Evolutionary conservation across 1,140 invertebrate species (phyloP).

Genomic region (Tetranychus urticae): DNA sequence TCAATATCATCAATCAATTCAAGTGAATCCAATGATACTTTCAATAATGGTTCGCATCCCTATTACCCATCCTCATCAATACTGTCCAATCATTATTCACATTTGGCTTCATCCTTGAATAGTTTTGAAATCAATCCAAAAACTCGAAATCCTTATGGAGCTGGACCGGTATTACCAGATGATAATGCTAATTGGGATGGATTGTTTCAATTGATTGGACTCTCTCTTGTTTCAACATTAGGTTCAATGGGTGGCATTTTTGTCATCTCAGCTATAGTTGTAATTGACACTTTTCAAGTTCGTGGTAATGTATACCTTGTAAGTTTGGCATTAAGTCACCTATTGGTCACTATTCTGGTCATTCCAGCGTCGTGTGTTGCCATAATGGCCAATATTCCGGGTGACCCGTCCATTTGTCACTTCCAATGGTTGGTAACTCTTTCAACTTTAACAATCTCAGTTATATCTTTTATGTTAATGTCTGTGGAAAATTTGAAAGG

Average conservation of each 20-base stretch:
- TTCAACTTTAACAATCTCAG: conserved; percentile 37
- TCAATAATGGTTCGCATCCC: too few species aligned
- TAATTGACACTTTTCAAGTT: conserved; percentile 13
- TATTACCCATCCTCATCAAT: too few species aligned
- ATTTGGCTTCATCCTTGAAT: too few species aligned
- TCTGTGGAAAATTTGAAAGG: conserved; percentile 27
- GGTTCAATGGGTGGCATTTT: conserved; percentile 48
- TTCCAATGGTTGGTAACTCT: conserved; percentile 38
- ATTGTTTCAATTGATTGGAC: conserved; percentile 35
- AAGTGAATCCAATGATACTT: too few species aligned
- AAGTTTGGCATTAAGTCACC: conserved; percentile 45
- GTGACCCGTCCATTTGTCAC: conserved; percentile 31
- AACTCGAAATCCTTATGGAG: too few species aligned
- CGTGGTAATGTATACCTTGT: conserved; percentile 45
- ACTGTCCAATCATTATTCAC: too few species aligned
- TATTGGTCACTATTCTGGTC: conserved; percentile 42
- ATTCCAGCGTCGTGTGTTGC: conserved; percentile 39
- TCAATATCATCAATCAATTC: too few species aligned
- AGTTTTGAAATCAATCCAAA: too few species aligned
- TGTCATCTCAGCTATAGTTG: conserved; percentile 41
- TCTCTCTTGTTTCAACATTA: conserved; percentile 34
- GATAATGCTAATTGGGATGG: conserved; percentile 30
- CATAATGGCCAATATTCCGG: conserved; percentile 33
- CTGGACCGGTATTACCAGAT: background rate
- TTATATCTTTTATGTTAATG: conserved; percentile 34